Conservation (phyloP, 30 jellyfish, hydroid and myxozoan species). For the Hydractinia symbiolongicarpus region DNA sequence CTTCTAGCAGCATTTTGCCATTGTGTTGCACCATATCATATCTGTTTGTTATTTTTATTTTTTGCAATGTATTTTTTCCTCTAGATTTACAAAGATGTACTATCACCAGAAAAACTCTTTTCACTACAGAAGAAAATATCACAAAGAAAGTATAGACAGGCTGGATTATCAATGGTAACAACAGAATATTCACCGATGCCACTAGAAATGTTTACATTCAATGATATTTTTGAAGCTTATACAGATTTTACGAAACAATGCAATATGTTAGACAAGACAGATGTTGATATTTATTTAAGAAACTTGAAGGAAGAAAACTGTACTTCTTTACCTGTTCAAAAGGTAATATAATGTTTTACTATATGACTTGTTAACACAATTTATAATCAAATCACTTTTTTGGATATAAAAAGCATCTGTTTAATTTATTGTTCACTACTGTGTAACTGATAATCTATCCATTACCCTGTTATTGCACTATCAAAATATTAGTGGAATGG, state of each 20-base stretch:
- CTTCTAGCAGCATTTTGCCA: neutral
- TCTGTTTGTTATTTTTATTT: neutral
- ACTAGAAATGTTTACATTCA: neutral
- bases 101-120: neutral
- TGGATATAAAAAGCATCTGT: no score
- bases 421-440: no score
- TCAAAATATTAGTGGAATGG: no score
- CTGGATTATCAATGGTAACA: neutral
- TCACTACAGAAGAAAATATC: neutral
- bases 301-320: neutral
- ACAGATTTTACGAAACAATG: neutral
- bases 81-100: neutral
- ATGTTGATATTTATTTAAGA: neutral
- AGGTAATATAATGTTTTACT: no score
- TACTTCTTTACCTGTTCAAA: no score
- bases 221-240: constrained; percentile 19
- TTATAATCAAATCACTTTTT: no score
- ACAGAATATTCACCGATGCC: neutral
- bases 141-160: neutral
- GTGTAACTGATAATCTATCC: no score
- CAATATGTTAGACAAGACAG: constrained; percentile 15
- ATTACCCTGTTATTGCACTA: no score
- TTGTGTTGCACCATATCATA: neutral
- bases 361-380: no score
- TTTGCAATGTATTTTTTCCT: neutral